Base-by-base conservation (phyloP, 2,113 vertebrate genomes). In the Dendrocopos noguchii region DNA sequence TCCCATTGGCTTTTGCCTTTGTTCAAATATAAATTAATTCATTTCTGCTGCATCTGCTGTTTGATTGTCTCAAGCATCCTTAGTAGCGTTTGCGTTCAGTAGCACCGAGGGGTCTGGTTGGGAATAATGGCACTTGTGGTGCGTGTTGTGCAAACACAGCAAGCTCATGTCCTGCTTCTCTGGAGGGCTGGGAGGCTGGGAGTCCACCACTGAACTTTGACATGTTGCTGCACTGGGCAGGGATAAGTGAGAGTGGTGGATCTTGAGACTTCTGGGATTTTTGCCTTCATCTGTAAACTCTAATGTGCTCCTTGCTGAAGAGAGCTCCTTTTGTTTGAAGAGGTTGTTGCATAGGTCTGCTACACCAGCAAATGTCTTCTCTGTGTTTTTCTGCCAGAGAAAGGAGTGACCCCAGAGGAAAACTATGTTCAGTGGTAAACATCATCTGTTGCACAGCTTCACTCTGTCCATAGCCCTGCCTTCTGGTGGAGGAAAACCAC, bases 11-110 rank as follows among this genome's bases (percentile, higher is more conserved):
- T 91, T 91, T 93, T 90, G 76, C 93, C 80, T 95, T 93, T 87
- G 68, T 91, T 93, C 88, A 95, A 93, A 95, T 95, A 95, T 86
- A 95, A 96, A 93, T 85, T 29, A 91, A 93, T 94, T 94, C 10
- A 60, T 94, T 90, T 91, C 85, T 91, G 88, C 82, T 84, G 80
- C 82, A 66, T 95, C 73, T 72, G 80, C 76, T 84, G 56, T 90
- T 83, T 94, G 94, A 94, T 91, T 96, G 82, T 91, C 46, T 94
- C 12, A 16, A 76, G 19, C 60, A 36, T 87, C 57, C 63, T 47
- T 39, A 11, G 42, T 34, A 76, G 46, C 61, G 47, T 84, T 84
- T 88, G 55, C 2, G 1, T 70, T 76, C 64, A 9, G 77, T 29
- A 71, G 67, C 75, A 57, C 52, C 0, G 3, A 25, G 34, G 84